Percentiles rank a stretch among this genome's conserved stretches.
Evolutionary conservation across 2,888 invertebrate genomes (phyloP).

Genomic region (Rosalia funebris): DNA sequence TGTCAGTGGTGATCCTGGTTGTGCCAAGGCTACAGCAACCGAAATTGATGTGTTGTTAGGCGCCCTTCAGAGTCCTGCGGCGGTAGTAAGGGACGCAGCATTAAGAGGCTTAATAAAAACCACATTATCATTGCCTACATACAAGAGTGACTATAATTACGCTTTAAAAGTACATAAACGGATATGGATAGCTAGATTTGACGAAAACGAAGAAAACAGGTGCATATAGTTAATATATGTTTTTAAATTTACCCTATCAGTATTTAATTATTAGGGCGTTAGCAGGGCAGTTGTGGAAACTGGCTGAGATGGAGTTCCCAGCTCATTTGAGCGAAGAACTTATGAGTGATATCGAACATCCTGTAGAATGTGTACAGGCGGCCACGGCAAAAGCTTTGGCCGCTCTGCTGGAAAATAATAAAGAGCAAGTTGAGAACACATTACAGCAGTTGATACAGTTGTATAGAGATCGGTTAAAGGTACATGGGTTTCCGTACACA

Average conservation of each 20-base stretch:
- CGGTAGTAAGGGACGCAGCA: constrained; percentile 82
- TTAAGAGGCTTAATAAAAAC: constrained; percentile 78
- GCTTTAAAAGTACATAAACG: constrained; percentile 74
- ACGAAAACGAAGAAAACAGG: constrained; percentile 80
- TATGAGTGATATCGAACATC: constrained; percentile 80
- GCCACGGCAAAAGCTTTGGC: constrained; percentile 86
- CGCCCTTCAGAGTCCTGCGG: constrained; percentile 78
- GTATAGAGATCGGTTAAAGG: constrained; percentile 81
- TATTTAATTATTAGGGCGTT: constrained; percentile 63
- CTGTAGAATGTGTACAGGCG: constrained; percentile 83
- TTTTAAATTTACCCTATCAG: not conserved
- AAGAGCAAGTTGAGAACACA: constrained; percentile 67
- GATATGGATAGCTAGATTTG: constrained; percentile 86
- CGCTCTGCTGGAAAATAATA: constrained; percentile 70
- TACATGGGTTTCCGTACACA: too few relatives aligned
- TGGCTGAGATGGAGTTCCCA: constrained; percentile 67
- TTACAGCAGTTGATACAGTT: constrained; percentile 75
- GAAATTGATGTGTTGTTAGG: constrained; percentile 82
- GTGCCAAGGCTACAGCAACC: constrained; percentile 70
- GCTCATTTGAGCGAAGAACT: constrained; percentile 68
- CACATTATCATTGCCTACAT: constrained; percentile 70
- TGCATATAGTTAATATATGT: constrained; percentile 43
- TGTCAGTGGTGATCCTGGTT: constrained; percentile 74
- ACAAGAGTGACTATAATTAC: constrained; percentile 69
- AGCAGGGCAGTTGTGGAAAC: constrained; percentile 73